Evolutionary conservation across 2,888 invertebrate genomes (phyloP).

Genomic region (Sabatieria punctata): DNA sequence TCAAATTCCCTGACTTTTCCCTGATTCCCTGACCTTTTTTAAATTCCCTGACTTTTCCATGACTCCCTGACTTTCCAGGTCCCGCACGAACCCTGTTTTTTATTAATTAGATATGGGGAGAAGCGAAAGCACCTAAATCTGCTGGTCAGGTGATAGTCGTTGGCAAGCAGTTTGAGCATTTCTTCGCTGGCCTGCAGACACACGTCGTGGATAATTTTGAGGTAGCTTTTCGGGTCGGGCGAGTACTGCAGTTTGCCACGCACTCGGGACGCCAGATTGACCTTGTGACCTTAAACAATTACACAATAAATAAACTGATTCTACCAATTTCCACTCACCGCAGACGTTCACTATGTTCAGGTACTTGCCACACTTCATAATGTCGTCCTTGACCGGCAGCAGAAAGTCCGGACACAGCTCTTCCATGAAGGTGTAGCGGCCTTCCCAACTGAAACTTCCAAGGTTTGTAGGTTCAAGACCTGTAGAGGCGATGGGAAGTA

Average conservation of each 20-base stretch:
- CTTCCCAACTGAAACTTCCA: constrained; percentile 60
- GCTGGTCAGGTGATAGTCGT: neutral
- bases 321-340: no score
- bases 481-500: no score
- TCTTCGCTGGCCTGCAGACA: neutral
- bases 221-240: neutral
- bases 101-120: neutral
- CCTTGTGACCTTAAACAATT: no score
- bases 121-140: neutral
- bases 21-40: no score
- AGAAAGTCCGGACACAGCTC: constrained; percentile 74
- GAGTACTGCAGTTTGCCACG: neutral
- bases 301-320: no score
- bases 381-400: constrained; percentile 62
- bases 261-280: no score
- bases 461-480: no score
- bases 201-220: neutral
- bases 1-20: no score
- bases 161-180: neutral
- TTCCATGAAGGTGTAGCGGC: constrained; percentile 58
- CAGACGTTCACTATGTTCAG: constrained; percentile 88
- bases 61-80: no score
- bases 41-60: no score
- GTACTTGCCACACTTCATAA: constrained; percentile 86
- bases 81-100: no score